Evolutionary conservation across 2,888 invertebrate species (phyloP).

Genomic region (Noctua comes): DNA sequence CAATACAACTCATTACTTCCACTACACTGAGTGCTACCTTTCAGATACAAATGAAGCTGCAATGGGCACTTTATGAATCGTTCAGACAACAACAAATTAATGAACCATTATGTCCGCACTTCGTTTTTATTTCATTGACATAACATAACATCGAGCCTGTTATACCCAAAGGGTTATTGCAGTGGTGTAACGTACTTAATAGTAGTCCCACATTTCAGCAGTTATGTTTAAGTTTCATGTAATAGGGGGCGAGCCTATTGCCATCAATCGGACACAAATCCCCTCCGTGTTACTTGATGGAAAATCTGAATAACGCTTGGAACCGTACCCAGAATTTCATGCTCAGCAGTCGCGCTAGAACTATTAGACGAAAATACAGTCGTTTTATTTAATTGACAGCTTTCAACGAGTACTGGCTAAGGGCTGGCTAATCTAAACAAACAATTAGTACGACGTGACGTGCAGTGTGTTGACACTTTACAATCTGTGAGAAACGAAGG

Average conservation of each 20-base stretch:
- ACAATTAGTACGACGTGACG: constrained; percentile 46
- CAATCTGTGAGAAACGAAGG: constrained; percentile 55
- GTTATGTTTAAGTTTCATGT: background rate
- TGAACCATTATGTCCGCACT: constrained; percentile 27
- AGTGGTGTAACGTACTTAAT: background rate
- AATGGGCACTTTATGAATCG: constrained; percentile 36
- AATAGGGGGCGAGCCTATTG: background rate
- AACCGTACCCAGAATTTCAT: background rate
- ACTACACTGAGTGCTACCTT: constrained; percentile 18
- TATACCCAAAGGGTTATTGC: background rate
- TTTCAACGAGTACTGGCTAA: constrained; percentile 26
- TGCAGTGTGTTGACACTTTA: constrained; percentile 56
- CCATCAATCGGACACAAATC: background rate
- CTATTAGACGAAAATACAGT: background rate
- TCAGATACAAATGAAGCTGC: constrained; percentile 49
- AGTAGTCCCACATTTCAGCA: background rate
- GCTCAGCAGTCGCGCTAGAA: background rate
- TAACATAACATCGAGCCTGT: background rate
- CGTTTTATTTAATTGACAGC: constrained; percentile 50
- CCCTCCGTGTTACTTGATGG: background rate
- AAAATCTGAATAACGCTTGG: background rate
- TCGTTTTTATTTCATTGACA: constrained; percentile 48
- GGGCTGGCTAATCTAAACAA: constrained; percentile 55
- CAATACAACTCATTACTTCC: constrained; percentile 35
- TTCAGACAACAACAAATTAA: constrained; percentile 45